Evolutionary conservation across 1,140 invertebrate species (phyloP).

Genomic region (Atopsyche davidsoni): DNA sequence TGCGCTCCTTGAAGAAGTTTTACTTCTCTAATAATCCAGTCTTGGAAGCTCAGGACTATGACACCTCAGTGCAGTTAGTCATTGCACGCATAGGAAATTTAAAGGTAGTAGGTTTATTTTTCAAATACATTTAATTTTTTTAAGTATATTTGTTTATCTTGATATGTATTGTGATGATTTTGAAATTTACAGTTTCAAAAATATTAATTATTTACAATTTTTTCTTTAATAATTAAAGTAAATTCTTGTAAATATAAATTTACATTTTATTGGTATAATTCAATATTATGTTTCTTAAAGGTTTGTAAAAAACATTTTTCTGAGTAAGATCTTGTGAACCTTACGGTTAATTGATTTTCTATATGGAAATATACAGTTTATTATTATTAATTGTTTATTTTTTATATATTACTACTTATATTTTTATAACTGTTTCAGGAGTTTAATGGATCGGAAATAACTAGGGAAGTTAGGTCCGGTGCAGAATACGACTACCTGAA

Average conservation of each 20-base stretch:
- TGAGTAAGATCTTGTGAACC: too few relatives aligned
- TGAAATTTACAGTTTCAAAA: too few relatives aligned
- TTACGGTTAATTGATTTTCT: constrained; percentile 10
- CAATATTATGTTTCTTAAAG: too few relatives aligned
- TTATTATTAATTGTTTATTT: constrained; percentile 7
- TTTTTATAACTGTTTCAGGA: constrained; percentile 41
- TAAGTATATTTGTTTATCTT: neutral
- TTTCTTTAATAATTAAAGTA: too few relatives aligned
- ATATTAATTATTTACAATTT: too few relatives aligned
- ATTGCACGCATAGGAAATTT: constrained; percentile 65
- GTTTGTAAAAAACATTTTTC: too few relatives aligned
- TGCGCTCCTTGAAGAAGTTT: constrained; percentile 63
- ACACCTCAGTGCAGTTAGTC: constrained; percentile 67
- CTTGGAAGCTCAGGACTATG: constrained; percentile 56
- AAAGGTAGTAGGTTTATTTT: constrained; percentile 40
- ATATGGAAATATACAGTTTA: neutral
- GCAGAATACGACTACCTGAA: constrained; percentile 87
- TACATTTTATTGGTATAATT: too few relatives aligned
- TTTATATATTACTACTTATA: constrained; percentile 12
- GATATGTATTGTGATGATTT: too few relatives aligned
- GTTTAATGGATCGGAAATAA: constrained; percentile 64
- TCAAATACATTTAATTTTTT: neutral
- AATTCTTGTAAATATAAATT: too few relatives aligned
- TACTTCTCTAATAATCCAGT: constrained; percentile 70
- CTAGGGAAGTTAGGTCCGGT: constrained; percentile 63